These are phyloP conservation scores for Gonioctena quinquepunctata DNA, from an alignment of 1,140 invertebrate species.

Conservation along the genomic window DNA sequence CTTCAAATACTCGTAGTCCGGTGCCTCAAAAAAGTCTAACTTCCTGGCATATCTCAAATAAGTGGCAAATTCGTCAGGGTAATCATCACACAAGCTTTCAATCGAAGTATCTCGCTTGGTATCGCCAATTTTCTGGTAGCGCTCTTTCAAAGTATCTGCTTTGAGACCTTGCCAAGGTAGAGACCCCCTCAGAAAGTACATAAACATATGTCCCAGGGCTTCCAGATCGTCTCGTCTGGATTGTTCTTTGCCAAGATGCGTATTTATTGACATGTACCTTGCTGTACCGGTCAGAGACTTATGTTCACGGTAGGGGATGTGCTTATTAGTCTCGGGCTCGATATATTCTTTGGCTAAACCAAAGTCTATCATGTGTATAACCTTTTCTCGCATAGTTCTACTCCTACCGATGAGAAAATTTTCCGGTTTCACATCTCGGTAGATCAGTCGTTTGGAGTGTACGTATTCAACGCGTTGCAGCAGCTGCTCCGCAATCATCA, in stretches of 20 bases:
- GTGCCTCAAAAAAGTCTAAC: conserved; percentile 98
- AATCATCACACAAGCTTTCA: conserved; percentile 95
- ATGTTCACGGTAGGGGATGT: conserved; percentile 99
- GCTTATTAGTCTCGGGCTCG: conserved; percentile 98
- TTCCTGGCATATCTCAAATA: conserved; percentile 96
- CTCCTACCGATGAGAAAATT: conserved; percentile 99
- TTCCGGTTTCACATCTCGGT: conserved; percentile 99
- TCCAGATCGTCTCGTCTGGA: conserved; percentile 97
- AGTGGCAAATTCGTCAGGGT: conserved; percentile 95
- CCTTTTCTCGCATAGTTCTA: conserved; percentile 96
- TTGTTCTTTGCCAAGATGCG: conserved; percentile 99
- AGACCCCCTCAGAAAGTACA: conserved; percentile 98
- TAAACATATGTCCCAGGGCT: conserved; percentile 99
- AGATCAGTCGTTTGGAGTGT: conserved; percentile 98
- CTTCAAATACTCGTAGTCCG: conserved; percentile 97
- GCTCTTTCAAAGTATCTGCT: conserved; percentile 98
- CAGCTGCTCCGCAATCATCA: conserved; percentile 97
- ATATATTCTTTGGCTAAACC: conserved; percentile 99
- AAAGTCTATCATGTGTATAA: conserved; percentile 99
- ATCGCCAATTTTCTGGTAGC: conserved; percentile 99
- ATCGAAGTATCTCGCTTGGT: conserved; percentile 97
- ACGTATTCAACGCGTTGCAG: conserved; percentile 98
- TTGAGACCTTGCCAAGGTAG: conserved; percentile 99
- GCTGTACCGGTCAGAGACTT: conserved; percentile 97
- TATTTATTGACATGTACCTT: conserved; percentile 99